These are phyloP conservation scores for Ia io DNA, from an alignment of 2,113 vertebrate species.

Conservation along the genomic window DNA sequence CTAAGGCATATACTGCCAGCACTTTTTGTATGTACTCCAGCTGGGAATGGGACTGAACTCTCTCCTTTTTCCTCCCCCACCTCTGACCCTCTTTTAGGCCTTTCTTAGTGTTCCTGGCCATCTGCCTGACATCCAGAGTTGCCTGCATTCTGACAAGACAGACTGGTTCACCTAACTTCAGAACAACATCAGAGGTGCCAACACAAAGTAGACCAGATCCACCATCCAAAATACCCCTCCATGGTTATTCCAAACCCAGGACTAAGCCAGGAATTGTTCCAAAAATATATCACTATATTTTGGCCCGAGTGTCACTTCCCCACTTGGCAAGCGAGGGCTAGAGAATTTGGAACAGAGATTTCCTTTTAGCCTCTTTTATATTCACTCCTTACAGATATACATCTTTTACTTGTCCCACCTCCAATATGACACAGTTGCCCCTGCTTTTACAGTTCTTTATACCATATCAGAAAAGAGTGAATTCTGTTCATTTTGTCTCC, in stretches of 20 bases:
- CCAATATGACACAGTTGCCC: background rate
- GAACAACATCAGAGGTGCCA: constrained; percentile 67
- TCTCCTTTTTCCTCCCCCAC: background rate
- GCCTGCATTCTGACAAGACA: constrained; percentile 65
- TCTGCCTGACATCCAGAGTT: constrained; percentile 57
- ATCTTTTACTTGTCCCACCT: constrained; percentile 1
- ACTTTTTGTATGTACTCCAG: background rate
- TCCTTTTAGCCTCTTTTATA: constrained; percentile 29
- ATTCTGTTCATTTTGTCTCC: background rate
- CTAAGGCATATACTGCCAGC: background rate
- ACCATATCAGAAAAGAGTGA: background rate
- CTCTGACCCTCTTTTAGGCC: constrained; percentile 37
- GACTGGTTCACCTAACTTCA: constrained; percentile 54
- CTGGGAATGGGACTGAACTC: background rate
- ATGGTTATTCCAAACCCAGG: constrained; percentile 47
- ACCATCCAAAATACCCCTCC: constrained; percentile 64
- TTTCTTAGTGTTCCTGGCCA: constrained; percentile 60
- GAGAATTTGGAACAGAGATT: constrained; percentile 57
- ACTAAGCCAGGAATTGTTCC: constrained; percentile 54
- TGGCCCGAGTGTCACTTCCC: constrained; percentile 57
- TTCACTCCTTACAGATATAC: background rate
- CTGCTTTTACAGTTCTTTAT: background rate
- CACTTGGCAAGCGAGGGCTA: constrained; percentile 56
- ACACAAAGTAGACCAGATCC: constrained; percentile 62
- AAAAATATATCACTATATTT: constrained; percentile 69